Evolutionary conservation across 2,113 vertebrate species (phyloP), one percentile per base, ranked within the genome.

Genomic region (Laticauda laticaudata): DNA sequence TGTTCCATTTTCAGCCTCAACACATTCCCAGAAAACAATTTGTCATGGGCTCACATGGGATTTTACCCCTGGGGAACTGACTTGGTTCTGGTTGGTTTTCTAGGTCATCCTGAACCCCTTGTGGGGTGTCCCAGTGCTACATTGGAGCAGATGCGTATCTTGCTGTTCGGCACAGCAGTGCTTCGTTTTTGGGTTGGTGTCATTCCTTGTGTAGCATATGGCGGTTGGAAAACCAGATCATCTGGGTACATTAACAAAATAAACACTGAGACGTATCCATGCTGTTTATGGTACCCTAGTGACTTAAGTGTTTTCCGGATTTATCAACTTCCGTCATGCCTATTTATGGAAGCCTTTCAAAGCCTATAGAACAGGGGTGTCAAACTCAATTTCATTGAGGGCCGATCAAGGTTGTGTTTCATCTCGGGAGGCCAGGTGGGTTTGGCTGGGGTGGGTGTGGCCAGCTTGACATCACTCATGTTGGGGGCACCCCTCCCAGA

Each of bases 141-240:
- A 75, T 92, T 53, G 88, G 89, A 0, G 0, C 96, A 97, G 97
- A 94, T 97, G 96, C 26, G 54, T 87, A 88, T 89, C 53, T 87
- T 12, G 92, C 93, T 75, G 89, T 0, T 0, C 2, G 18, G 64
- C 57, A 85, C 20, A 48, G 21, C 92, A 88, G 69, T 75, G 3
- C 64, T 64, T 64, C 48, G n/a, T 75, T 56, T 91, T 53, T 87
- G 53, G 26, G 34, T 90, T 51, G 61, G 18, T 45, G 29, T 39
- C 81, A 26, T 29, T 89, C 53, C 89, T 86, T 7, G 92, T 6
- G 5, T 21, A 75, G 91, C 85, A 90, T 88, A 91, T 92, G 23
- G 3, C 93, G 7, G 8, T 5, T 39, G 26, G 61, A 90, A 94
- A 97, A 95, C 34, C 97, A 86, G 97, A 96, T 96, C 94, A 96